Evolutionary conservation across 2,797 vertebrate genomes (phyloP), one percentile per base, ranked within the genome.

Genomic region (Scleropages formosus): DNA sequence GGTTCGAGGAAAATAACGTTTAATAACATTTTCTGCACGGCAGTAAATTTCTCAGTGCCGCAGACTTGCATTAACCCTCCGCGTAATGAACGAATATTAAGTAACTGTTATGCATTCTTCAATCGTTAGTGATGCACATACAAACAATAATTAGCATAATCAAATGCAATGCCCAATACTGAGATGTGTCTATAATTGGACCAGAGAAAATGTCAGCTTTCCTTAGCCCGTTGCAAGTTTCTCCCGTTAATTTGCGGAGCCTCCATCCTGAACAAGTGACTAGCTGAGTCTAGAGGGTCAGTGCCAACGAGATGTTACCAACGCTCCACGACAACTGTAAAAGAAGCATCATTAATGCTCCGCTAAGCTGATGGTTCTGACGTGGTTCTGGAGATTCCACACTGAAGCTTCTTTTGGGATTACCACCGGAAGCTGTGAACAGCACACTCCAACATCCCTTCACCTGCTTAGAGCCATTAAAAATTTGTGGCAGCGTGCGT

Each of bases 381-480:
- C 2, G 39, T 39, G 39, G 31, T 39, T 39, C 39, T 6, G 2
- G 31, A 6, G 39, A 39, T 46, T 24, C 24, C 18, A 11, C 12
- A 69, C 49, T 69, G 26, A 69, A 53, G 53, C 26, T 24, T 49
- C 47, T 67, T 69, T 51, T 69, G 67, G 51, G 15, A 69, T 69
- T 51, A 51, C 53, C 22, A 51, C 67, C 46, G 9, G 46, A n/a
- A 69, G 47, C 69, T 59, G 24, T n/a, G 69, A 71, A 71, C 56
- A 58, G 20, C 69, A 58, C 71, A 71, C 71, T 58, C 56, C 71
- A 71, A 58, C 24, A 18, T 71, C 69, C 26, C 46, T 58, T 26
- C 15, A 8, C 49, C 68, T 53, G 68, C 68, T 58, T 71, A 47
- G 49, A 22, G 22, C 49, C 51, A 71, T 53, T 56, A 71, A 18